Evolutionary conservation across 2,888 invertebrate genomes (phyloP), one percentile per base, ranked within the genome.

Genomic region (Sialis lutaria): DNA sequence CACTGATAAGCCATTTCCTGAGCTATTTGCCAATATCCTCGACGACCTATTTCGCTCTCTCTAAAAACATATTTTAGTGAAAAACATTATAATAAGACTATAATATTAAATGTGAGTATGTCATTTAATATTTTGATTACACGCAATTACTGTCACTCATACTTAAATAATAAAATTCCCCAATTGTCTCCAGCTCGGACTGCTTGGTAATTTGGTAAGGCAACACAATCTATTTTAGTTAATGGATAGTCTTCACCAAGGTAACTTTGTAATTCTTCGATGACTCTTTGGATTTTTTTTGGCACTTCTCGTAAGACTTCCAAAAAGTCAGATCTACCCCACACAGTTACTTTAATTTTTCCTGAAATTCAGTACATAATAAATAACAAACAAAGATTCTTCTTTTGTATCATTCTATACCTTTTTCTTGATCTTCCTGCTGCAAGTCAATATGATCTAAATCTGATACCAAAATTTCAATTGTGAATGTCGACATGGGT

Each of bases 81-180:
- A 37, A 40, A 49, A 50, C 43, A 22, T 22, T 22, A 22, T 22
- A 22, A 22, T 22, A 22, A 22, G 22, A 22, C 22, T 22, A n/a
- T 46, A 47, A 22, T 13, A 40, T 12, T 10, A 49, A 45, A 42
- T 32, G 40, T 40, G 44, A 47, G 33, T 46, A 39, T 43, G 47
- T 49, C 48, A 35, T 33, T 40, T 9, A 46, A 48, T 6, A 47
- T 35, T 42, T 30, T 13, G 37, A 32, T 9, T 5, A 37, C 4
- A 22, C 4, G 22, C 22, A 22, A 22, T 22, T 22, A 22, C 22
- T 22, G 22, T 22, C 22, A 22, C 22, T 61, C 67, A 67, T 68
- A 86, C 86, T 78, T 84, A 60, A 85, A 83, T 35, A 84, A 68
- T 52, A 86, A 72, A 2, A 87, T 67, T 4, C 87, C 87, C 85